A percentile compares a stretch with the other conserved stretches of the same genome.
phyloP scores from a whole-genome alignment of 2,797 vertebrate genomes.

The Rhinogobio ventralis region DNA sequence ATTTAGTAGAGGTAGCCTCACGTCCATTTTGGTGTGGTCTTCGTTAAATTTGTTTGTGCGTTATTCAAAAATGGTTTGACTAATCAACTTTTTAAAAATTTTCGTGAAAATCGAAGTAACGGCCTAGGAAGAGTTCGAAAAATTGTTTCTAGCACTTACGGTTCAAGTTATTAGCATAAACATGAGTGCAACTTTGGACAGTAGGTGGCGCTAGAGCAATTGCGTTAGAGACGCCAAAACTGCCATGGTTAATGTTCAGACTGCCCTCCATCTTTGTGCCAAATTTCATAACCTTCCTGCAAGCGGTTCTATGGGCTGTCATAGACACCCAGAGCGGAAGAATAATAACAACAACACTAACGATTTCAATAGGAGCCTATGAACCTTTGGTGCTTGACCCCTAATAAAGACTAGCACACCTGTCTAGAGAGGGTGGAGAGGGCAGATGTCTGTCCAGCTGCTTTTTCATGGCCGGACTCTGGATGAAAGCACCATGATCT shows the following conservation, averaged over 20 bases:
- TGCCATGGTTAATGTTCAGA: not conserved
- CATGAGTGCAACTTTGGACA: no score
- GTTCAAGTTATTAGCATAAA: no score
- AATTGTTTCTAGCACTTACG: no score
- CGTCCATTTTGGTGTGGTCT: no score
- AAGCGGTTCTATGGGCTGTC: not conserved
- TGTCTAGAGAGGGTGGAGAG: conserved; percentile 95
- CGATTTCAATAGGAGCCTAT: not conserved
- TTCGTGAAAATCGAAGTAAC: no score
- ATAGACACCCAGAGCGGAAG: not conserved
- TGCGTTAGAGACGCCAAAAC: not conserved
- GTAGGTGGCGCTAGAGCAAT: not conserved
- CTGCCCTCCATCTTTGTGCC: not conserved
- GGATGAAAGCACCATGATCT: conserved; percentile 97
- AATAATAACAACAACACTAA: not conserved
- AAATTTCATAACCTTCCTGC: not conserved
- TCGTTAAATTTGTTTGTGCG: fast-evolving
- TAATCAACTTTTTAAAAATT: no score
- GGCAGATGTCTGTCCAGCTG: conserved; percentile 96
- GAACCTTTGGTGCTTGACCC: not conserved
- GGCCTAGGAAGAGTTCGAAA: no score
- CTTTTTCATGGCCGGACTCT: conserved; percentile 98
- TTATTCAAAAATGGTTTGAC: no score
- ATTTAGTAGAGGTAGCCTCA: no score
- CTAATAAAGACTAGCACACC: conserved; percentile 31